Evolutionary conservation across 2,797 vertebrate species (phyloP), one percentile per base, ranked within the genome.

Genomic region (Tarsius wallacei): DNA sequence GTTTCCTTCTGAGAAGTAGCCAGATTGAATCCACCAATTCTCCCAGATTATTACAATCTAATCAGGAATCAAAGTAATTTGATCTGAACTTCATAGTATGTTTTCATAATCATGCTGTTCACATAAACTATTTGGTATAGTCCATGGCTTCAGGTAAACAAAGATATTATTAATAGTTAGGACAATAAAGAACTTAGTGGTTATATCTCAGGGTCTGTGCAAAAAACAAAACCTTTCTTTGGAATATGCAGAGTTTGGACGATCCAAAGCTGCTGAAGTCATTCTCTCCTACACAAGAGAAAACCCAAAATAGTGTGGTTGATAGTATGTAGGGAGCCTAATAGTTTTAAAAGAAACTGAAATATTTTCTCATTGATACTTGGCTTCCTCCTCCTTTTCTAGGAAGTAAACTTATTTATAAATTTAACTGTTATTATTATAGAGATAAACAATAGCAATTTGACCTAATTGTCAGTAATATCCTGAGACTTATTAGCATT

Each of bases 401-500:
- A 51, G 51, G 33, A 90, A 73, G 68, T 61, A 78, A 70, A n/a
- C 28, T 74, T 92, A 84, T 81, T 84, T 82, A 66, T 51, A 82
- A 95, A 77, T 94, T 76, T 63, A 82, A 85, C 19, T 28, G 19
- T 59, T 80, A 42, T 42, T 42, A 42, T 68, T 80, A 21, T 61
- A 84, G 64, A 91, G 89, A 90, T 80, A 77, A 97, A 92, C 63
- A 90, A 74, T 77, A 84, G 53, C 8, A 97, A 70, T 82, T 88
- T 97, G 96, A 98, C 93, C 91, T 98, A 98, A 98, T 98, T 97
- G 94, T 85, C 81, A 59, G 74, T 42, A 96, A 70, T 97, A 94
- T 90, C 96, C 94, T 96, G 97, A 98, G 97, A 97, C 89, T 96
- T 96, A 97, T 97, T 98, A 98, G 83, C 94, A 96, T 97, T 96